Conservation (phyloP, 2,888 invertebrate genomes). For the Campopleginae sp. region DNA sequence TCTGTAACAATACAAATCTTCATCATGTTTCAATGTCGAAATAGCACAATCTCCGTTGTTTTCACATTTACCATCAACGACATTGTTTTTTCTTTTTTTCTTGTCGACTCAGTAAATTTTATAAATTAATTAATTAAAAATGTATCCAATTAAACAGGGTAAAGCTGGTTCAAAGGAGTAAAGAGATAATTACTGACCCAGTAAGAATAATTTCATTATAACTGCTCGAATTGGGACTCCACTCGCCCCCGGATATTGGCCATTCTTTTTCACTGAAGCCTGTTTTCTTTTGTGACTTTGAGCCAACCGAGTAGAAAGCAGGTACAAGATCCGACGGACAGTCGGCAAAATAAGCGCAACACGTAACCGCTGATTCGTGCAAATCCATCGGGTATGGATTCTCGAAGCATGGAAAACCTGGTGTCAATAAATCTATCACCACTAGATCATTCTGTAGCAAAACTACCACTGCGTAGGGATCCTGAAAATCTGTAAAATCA, state of each 20-base stretch:
- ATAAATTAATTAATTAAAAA: neutral
- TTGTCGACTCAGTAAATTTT: neutral
- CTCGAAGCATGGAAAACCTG: conserved; percentile 99
- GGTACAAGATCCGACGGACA: conserved; percentile 99
- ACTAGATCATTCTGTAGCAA: conserved; percentile 99
- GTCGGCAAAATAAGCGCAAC: conserved; percentile 98
- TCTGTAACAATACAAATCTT: conserved; percentile 85
- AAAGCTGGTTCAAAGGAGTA: neutral
- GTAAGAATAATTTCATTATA: conserved; percentile 99
- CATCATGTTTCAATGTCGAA: neutral
- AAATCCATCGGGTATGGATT: conserved; percentile 99
- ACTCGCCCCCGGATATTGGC: conserved; percentile 98
- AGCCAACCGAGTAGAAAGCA: conserved; percentile 98
- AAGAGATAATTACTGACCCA: conserved; percentile 87
- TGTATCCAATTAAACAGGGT: too few relatives aligned
- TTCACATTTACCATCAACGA: neutral
- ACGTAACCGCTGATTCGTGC: conserved; percentile 99
- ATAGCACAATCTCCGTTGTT: neutral
- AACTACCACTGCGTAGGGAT: conserved; percentile 99
- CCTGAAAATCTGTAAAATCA: conserved; percentile 92
- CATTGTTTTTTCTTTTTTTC: neutral
- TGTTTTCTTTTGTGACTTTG: conserved; percentile 88
- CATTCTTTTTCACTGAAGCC: conserved; percentile 97
- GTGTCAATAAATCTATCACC: conserved; percentile 97
- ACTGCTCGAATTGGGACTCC: conserved; percentile 97